These are phyloP conservation scores for Anguilla pacifica DNA, from an alignment of 2,797 vertebrate species.

Conservation along the genomic window DNA sequence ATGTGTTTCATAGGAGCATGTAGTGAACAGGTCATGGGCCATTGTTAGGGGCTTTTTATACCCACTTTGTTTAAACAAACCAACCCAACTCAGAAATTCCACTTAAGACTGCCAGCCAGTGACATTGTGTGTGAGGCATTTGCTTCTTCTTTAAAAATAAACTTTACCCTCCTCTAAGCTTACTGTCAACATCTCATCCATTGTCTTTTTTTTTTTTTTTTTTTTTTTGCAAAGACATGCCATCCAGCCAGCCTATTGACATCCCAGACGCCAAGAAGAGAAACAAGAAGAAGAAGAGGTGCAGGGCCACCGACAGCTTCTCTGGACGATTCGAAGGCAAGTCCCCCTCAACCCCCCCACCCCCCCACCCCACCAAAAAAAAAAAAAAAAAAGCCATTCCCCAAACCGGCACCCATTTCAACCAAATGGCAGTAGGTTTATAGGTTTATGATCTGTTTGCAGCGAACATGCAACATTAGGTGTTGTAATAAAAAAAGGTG, in stretches of 20 bases:
- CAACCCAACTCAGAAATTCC: neutral
- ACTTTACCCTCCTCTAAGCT: neutral
- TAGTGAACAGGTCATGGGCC: neutral
- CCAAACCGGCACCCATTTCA: too few relatives aligned
- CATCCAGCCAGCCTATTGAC: slow-evolving; percentile 92
- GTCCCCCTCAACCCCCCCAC: neutral
- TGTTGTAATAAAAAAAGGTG: neutral
- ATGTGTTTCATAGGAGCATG: neutral
- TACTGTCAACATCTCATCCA: neutral
- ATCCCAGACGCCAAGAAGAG: slow-evolving; percentile 96
- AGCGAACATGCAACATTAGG: neutral
- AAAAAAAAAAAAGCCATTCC: too few relatives aligned
- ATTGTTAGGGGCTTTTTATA: neutral
- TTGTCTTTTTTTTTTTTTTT: neutral
- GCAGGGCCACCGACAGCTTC: slow-evolving; percentile 96
- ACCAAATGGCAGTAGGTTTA: neutral
- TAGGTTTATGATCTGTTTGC: neutral
- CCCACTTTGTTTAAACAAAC: neutral
- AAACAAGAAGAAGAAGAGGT: slow-evolving; percentile 97
- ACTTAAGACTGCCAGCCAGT: neutral
- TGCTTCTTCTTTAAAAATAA: neutral
- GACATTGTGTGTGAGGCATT: neutral
- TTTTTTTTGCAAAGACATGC: slow-evolving; percentile 78
- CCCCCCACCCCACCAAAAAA: too few relatives aligned
- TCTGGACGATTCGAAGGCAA: slow-evolving; percentile 93